Evolutionary conservation across 2,888 invertebrate genomes (phyloP).

Genomic region (Leptogaster cylindrica): DNA sequence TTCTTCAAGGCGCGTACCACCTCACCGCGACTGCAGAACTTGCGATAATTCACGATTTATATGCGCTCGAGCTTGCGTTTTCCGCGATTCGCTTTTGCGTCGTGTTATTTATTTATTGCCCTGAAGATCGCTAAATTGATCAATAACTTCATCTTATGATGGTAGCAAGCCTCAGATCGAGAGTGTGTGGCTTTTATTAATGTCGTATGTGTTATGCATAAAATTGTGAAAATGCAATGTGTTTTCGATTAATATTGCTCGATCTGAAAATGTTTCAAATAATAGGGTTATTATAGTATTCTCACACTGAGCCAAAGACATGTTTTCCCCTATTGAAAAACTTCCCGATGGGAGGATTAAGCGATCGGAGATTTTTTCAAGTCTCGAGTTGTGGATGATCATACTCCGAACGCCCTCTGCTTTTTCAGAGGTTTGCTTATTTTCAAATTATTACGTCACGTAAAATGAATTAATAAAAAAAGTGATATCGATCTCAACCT

Average conservation of each 20-base stretch:
- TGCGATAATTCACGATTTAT: slow-evolving; percentile 26
- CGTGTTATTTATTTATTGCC: slow-evolving; percentile 58
- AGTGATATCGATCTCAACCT: too few relatives aligned
- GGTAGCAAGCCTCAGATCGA: neutral
- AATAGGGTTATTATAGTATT: too few relatives aligned
- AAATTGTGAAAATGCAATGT: neutral
- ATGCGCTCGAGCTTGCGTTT: slow-evolving; percentile 2
- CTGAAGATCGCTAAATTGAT: slow-evolving; percentile 62
- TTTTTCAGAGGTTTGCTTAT: too few relatives aligned
- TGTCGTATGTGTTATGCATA: neutral
- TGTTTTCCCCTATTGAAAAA: too few relatives aligned
- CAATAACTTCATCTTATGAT: slow-evolving; percentile 55
- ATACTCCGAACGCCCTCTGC: too few relatives aligned
- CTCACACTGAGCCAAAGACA: too few relatives aligned
- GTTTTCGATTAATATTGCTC: neutral
- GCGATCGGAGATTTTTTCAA: too few relatives aligned
- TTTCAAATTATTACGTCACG: too few relatives aligned
- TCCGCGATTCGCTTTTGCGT: neutral
- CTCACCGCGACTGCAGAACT: neutral
- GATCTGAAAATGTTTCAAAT: neutral
- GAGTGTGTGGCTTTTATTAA: neutral
- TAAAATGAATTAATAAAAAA: too few relatives aligned
- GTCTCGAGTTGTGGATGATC: too few relatives aligned
- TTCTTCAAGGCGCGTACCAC: neutral
- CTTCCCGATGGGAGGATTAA: too few relatives aligned